A percentile compares a stretch with the other conserved stretches of the same genome.
Evolutionary conservation across 2,797 vertebrate genomes (phyloP).

Genomic region (Neosilurus hyrtlii): DNA sequence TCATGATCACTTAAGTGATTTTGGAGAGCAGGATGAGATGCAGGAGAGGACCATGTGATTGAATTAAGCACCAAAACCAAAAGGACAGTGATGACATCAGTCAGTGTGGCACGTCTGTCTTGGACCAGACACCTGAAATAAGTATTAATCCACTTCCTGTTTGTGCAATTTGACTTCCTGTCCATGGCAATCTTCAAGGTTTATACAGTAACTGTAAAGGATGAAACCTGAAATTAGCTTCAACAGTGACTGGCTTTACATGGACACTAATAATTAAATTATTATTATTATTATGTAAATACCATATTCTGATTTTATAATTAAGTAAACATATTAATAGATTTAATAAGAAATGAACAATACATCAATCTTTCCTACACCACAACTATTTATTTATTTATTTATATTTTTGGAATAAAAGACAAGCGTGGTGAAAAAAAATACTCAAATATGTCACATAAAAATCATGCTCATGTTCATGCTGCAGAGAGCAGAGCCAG

Average conservation of each 20-base stretch:
- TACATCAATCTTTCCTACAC: not conserved
- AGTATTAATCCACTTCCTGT: conserved; percentile 23
- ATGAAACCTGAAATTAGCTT: not conserved
- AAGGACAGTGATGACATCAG: conserved; percentile 44
- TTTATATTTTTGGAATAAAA: too few species aligned
- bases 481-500: too few species aligned
- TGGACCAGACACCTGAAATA: conserved; percentile 24
- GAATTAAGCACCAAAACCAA: conserved; percentile 28
- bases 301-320: not conserved
- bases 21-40: conserved; percentile 5
- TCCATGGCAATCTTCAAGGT: not conserved
- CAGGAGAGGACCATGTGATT: conserved; percentile 35
- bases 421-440: too few species aligned
- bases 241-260: not conserved
- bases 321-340: too few species aligned
- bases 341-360: not conserved
- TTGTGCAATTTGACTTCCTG: conserved; percentile 3
- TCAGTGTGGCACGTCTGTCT: conserved; percentile 19
- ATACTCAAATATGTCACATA: too few species aligned
- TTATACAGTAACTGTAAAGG: not conserved
- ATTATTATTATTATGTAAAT: not conserved
- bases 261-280: not conserved
- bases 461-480: too few species aligned
- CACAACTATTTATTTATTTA: too few species aligned
- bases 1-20: not conserved